Base-by-base conservation (phyloP, 2,113 vertebrate species). In the Pelecanoides urinatrix region DNA sequence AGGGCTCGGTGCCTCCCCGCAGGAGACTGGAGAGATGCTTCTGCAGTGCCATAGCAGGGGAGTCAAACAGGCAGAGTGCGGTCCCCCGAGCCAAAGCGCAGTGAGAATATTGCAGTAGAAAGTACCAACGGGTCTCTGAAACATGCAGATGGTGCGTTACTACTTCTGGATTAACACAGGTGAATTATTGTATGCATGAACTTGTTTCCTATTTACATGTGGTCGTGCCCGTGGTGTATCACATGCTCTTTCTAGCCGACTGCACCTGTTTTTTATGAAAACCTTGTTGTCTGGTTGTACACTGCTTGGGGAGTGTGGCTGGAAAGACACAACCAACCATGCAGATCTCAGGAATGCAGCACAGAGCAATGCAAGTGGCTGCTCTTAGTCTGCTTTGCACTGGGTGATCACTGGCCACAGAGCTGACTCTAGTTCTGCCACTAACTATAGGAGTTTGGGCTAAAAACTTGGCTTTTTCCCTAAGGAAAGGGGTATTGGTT, bases 1-100 rank as follows among this genome's bases (percentile, higher is more conserved):
- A 14, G 66, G 29, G 17, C 34, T 36, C 2, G 11, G 55, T 21
- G 72, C 50, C 16, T n/a, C 12, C 62, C 74, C 0, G 0, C 32
- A 14, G 56, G 38, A 45, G 25, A 1, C 8, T 12, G 40, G 62
- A 25, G 58, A 68, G 68, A 3, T 34, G 5, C 36, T 58, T 22
- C 74, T 83, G 71, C 49, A 49, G 44, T 20, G 50, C 27, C 25
- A 5, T 3, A 45, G 68, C 38, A 5, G 45, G 21, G 47, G 50
- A 30, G 42, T 52, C 1, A 8, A 6, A 23, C 1, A 2, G 67
- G 53, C 71, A 26, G 66, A 10, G 55, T 3, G 21, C 45, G 30
- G 68, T 15, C n/a, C 53, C 30, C 26, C 9, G 42, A 79, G 47
- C 27, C 53, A 21, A 4, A 23, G 70, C 56, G 6, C 15, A 1